These are phyloP conservation scores for Triplophysa dalaica DNA, from an alignment of 2,113 vertebrate species.

Conservation along the genomic window DNA sequence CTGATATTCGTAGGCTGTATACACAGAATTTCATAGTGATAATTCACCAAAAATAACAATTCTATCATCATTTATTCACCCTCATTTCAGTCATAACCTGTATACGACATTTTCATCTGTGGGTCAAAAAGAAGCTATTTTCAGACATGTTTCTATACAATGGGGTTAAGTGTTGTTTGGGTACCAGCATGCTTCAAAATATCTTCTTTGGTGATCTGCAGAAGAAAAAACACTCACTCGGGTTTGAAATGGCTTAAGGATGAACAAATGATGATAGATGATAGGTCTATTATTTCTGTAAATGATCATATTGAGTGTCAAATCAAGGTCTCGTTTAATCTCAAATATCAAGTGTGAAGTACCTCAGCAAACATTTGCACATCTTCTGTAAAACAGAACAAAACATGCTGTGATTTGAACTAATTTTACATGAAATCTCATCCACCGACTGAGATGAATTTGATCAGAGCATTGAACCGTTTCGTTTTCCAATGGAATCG, in stretches of 20 bases:
- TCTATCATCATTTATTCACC: too few species aligned
- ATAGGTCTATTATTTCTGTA: not conserved
- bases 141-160: too few species aligned
- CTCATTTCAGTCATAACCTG: too few species aligned
- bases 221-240: too few species aligned
- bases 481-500: not conserved
- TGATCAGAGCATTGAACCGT: conserved; percentile 14
- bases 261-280: too few species aligned
- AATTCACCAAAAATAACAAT: too few species aligned
- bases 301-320: not conserved
- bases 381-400: conserved; percentile 2
- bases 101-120: too few species aligned
- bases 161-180: too few species aligned
- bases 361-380: conserved; percentile 24
- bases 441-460: not conserved
- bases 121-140: too few species aligned
- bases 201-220: too few species aligned
- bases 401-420: not conserved
- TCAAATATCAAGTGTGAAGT: not conserved
- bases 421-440: not conserved
- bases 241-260: too few species aligned
- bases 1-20: not conserved
- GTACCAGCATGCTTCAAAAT: too few species aligned
- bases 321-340: conserved; percentile 6
- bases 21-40: not conserved